A percentile compares a stretch with the other conserved stretches of the same genome.
Conservation (phyloP, 2,888 invertebrate species). For the Pardosa pseudoannulata region DNA sequence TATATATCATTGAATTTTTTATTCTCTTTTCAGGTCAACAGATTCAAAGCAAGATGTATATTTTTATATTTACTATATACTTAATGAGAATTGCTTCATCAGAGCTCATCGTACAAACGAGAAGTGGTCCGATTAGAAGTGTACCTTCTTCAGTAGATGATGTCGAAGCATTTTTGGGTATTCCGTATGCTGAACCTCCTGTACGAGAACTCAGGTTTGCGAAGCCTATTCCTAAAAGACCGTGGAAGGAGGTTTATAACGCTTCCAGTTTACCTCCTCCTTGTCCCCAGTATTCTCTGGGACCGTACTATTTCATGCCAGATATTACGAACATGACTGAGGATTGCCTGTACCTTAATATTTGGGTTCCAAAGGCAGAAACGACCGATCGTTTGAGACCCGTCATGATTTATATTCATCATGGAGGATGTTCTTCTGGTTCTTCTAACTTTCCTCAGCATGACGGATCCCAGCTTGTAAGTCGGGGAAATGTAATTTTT, state of each 20-base stretch:
- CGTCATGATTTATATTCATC: constrained; percentile 56
- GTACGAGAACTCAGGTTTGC: constrained; percentile 75
- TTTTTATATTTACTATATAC: background rate
- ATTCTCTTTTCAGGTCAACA: too few species aligned
- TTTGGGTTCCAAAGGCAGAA: constrained; percentile 58
- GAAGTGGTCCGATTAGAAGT: constrained; percentile 43
- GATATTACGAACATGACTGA: constrained; percentile 35
- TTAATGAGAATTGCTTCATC: background rate
- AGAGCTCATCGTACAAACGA: constrained; percentile 31
- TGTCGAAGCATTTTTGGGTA: constrained; percentile 76
- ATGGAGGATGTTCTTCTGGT: constrained; percentile 27
- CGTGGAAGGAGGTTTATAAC: constrained; percentile 29
- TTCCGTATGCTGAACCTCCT: constrained; percentile 78
- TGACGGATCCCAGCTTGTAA: constrained; percentile 26
- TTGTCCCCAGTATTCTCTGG: constrained; percentile 16
- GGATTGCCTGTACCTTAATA: constrained; percentile 68
- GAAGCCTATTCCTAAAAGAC: constrained; percentile 20
- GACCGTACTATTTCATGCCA: background rate
- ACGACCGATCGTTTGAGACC: background rate
- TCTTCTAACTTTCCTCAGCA: constrained; percentile 6
- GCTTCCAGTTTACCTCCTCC: constrained; percentile 12
- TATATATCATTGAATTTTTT: too few species aligned
- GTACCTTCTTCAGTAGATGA: background rate
- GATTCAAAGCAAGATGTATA: background rate
- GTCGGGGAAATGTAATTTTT: constrained; percentile 8